phyloP scores from a whole-genome alignment of 2,113 vertebrate species.

The Pristiophorus japonicus region DNA sequence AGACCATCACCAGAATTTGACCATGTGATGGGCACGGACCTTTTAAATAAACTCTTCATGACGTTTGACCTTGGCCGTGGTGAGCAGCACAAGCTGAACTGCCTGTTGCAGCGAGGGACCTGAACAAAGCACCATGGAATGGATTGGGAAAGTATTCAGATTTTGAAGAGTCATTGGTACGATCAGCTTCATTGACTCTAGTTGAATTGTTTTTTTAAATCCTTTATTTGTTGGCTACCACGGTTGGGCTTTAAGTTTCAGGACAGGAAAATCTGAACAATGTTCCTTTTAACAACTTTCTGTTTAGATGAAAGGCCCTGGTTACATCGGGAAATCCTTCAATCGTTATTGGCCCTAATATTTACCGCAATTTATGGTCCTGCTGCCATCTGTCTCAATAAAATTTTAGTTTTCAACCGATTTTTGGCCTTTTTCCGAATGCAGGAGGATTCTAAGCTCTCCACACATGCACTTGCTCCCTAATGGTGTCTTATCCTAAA shows the following conservation, averaged over 20 bases:
- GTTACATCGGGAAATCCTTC: background rate
- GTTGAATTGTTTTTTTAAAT: constrained; percentile 14
- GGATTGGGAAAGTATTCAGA: constrained; percentile 99
- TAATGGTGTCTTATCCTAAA: background rate
- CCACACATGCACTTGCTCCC: background rate
- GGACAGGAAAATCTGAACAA: background rate
- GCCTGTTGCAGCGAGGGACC: constrained; percentile 99
- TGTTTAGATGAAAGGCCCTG: background rate
- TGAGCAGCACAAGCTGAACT: constrained; percentile 99
- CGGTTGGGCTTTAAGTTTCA: background rate
- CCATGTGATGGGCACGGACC: background rate
- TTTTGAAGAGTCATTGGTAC: constrained; percentile 99
- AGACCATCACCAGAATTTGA: constrained; percentile 30
- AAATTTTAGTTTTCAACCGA: background rate
- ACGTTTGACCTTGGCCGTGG: constrained; percentile 99
- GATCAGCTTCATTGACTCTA: constrained; percentile 76
- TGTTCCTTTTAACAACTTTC: background rate
- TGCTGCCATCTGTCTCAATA: background rate
- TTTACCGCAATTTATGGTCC: background rate
- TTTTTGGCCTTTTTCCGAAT: background rate
- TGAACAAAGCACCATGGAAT: constrained; percentile 97
- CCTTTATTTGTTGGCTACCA: constrained; percentile 29
- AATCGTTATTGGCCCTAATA: background rate
- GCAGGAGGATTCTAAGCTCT: background rate
- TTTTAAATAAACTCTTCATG: constrained; percentile 60